Conservation (phyloP, 2,113 vertebrate species). For the Sebastes fasciatus region DNA sequence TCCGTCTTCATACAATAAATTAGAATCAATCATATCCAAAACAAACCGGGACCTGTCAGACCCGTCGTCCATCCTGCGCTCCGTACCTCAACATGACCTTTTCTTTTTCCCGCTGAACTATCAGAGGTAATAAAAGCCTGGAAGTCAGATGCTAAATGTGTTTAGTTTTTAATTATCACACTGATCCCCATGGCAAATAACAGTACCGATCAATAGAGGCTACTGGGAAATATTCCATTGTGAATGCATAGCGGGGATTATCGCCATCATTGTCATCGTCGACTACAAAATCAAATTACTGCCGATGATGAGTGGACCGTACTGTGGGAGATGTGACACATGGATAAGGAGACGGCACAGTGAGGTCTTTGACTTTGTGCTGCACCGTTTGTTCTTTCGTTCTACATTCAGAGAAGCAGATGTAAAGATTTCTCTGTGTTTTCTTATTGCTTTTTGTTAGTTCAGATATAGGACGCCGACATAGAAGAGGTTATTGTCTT, state of each 20-base stretch:
- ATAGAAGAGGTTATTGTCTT: neutral
- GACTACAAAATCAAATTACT: conserved; percentile 78
- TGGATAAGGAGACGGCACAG: conserved; percentile 20
- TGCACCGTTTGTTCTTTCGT: conserved; percentile 10
- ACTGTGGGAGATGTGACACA: conserved; percentile 45
- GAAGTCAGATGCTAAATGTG: conserved; percentile 80
- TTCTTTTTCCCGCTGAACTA: conserved; percentile 75
- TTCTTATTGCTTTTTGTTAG: neutral
- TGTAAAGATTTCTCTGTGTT: neutral
- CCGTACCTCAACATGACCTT: conserved; percentile 80
- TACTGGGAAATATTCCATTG: conserved; percentile 82
- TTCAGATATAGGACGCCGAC: neutral
- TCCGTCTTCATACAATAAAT: conserved; percentile 67
- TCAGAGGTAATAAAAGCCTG: conserved; percentile 79
- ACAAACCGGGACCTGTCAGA: conserved; percentile 76
- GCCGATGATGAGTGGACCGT: conserved; percentile 58
- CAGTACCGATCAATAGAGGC: conserved; percentile 84
- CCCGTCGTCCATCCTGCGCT: conserved; percentile 36
- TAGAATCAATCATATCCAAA: conserved; percentile 73
- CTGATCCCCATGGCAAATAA: conserved; percentile 86
- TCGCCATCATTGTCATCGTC: conserved; percentile 68
- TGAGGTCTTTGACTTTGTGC: conserved; percentile 40
- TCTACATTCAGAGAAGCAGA: neutral
- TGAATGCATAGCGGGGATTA: conserved; percentile 75
- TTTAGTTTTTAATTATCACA: conserved; percentile 85